A percentile compares a stretch with the other conserved stretches of the same genome.
These are phyloP conservation scores for Epinotia nisella DNA, from an alignment of 2,888 invertebrate genomes.

Conservation along the genomic window DNA sequence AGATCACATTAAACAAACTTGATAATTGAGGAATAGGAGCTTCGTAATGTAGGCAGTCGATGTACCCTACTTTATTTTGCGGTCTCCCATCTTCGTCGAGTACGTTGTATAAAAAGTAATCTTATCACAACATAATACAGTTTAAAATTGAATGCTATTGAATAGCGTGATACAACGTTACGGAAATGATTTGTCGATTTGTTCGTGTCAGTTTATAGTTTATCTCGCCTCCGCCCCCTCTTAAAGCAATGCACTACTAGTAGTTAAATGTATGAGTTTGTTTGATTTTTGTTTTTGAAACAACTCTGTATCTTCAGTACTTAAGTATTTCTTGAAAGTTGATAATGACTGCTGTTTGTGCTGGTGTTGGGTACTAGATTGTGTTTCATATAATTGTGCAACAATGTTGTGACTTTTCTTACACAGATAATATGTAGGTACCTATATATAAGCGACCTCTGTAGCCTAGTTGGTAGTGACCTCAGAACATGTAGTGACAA, in stretches of 20 bases:
- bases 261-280: slow-evolving; percentile 16
- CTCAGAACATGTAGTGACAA: too few species aligned
- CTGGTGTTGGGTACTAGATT: neutral
- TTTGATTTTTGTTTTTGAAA: slow-evolving; percentile 10
- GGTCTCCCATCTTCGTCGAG: slow-evolving; percentile 11
- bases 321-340: neutral
- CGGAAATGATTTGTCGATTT: slow-evolving; percentile 10
- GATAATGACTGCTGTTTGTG: neutral
- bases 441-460: too few species aligned
- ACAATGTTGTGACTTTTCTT: neutral
- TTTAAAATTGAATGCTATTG: neutral
- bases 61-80: slow-evolving; percentile 7
- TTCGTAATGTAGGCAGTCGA: neutral
- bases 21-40: neutral
- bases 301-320: neutral
- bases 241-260: slow-evolving; percentile 21
- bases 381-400: neutral
- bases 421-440: neutral
- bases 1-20: slow-evolving; percentile 3
- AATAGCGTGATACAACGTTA: neutral
- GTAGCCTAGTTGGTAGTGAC: too few species aligned
- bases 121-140: neutral
- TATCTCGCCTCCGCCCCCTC: slow-evolving; percentile 25
- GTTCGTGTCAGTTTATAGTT: slow-evolving; percentile 32
- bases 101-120: neutral